Conservation (phyloP, 2,888 invertebrate genomes). For the Acronicta alni region DNA sequence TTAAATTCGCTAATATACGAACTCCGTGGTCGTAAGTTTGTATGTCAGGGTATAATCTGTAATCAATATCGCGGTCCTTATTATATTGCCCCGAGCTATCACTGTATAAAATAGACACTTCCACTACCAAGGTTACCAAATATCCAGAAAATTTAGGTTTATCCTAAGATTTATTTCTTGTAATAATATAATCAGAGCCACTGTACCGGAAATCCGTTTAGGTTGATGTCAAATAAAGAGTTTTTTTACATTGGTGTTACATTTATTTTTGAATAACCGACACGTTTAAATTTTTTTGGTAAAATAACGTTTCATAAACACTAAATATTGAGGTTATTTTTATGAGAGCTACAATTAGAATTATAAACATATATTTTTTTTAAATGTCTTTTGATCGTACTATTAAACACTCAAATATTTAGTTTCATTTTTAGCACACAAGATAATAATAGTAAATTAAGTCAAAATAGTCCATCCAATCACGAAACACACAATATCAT, state of each 20-base stretch:
- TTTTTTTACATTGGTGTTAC: constrained; percentile 4
- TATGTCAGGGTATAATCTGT: constrained; percentile 61
- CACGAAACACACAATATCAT: constrained; percentile 16
- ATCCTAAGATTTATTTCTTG: constrained; percentile 32
- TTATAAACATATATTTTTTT: too few relatives aligned
- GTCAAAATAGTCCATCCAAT: constrained; percentile 5
- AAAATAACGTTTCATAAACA: too few relatives aligned
- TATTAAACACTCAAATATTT: too few relatives aligned
- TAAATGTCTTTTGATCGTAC: too few relatives aligned
- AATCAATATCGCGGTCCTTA: constrained; percentile 59
- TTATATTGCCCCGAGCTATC: constrained; percentile 55
- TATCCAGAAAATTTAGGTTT: constrained; percentile 24
- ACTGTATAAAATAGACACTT: constrained; percentile 52
- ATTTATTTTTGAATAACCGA: background rate
- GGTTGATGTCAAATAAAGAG: background rate
- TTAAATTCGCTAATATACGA: constrained; percentile 28
- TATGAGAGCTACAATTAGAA: too few relatives aligned
- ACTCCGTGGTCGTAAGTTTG: constrained; percentile 53
- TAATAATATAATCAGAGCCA: constrained; percentile 29
- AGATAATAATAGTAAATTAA: too few relatives aligned
- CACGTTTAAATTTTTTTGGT: too few relatives aligned
- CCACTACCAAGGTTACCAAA: constrained; percentile 38
- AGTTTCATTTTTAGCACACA: too few relatives aligned
- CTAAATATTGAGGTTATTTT: too few relatives aligned
- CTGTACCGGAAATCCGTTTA: constrained; percentile 36